Evolutionary conservation across 1,140 invertebrate genomes (phyloP).

Genomic region (Drosophila navojoa): DNA sequence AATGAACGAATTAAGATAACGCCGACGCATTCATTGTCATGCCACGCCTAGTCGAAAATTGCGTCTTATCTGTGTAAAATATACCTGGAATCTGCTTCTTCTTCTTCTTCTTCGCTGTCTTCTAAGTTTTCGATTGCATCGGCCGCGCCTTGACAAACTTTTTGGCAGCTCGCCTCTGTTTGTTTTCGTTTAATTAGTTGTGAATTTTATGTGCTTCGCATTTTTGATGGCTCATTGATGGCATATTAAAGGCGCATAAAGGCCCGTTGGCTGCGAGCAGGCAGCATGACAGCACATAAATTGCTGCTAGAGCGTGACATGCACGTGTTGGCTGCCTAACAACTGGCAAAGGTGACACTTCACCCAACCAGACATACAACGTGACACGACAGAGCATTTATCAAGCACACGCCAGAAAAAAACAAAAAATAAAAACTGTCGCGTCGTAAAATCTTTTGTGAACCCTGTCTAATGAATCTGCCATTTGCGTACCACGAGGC

Average conservation of each 20-base stretch:
- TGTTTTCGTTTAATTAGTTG: constrained; percentile 59
- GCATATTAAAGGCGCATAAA: constrained; percentile 33
- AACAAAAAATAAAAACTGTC: background rate
- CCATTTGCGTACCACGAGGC: constrained; percentile 20
- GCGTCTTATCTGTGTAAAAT: constrained; percentile 29
- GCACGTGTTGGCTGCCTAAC: constrained; percentile 26
- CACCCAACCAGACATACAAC: background rate
- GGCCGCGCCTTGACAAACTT: constrained; percentile 52
- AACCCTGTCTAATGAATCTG: background rate
- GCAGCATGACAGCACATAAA: constrained; percentile 58
- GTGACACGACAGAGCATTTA: constrained; percentile 38
- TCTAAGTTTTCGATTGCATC: constrained; percentile 63
- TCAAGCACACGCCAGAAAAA: constrained; percentile 10
- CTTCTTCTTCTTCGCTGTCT: background rate
- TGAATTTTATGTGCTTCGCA: constrained; percentile 54
- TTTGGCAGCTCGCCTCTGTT: constrained; percentile 25
- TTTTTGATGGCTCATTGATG: constrained; percentile 57
- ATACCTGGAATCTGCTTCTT: background rate
- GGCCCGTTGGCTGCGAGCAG: background rate
- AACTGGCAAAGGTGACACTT: constrained; percentile 36
- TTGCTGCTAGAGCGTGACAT: constrained; percentile 39
- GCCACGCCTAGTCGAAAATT: constrained; percentile 46
- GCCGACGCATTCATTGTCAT: constrained; percentile 8
- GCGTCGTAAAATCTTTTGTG: constrained; percentile 18
- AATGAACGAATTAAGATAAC: constrained; percentile 41